Base-by-base conservation (phyloP, 1,140 invertebrate genomes). In the Eciton burchellii region DNA sequence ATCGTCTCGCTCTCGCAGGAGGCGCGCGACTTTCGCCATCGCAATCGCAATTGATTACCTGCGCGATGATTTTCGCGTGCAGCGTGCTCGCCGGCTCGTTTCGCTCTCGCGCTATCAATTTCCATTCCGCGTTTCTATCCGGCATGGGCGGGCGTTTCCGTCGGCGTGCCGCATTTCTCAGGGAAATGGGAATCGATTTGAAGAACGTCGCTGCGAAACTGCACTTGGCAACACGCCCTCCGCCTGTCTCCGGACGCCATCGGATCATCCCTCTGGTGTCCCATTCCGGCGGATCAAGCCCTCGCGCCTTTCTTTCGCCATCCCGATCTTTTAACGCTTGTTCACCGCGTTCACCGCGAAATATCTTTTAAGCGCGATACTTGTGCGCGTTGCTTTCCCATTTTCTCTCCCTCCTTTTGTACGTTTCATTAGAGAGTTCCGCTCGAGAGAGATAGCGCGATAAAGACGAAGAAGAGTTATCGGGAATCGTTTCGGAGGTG, bases 141-240 rank as follows among this genome's bases (percentile, higher is more conserved):
- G 59, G 66, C 54, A 29, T 35, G 54, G 72, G 81, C 59, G 60
- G 74, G 54, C 70, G 47, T 66, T 84, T 77, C 73, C 82, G 60
- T 65, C 56, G 66, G 85, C 76, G 76, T 84, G 85, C 65, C 57
- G 87, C 84, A 88, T 89, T 89, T 89, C 87, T 86, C 86, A 87
- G 86, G 74, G 86, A 91, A 92, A 91, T 89, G 89, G 91, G 86
- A 90, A 89, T 92, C 91, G 89, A 92, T 92, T 91, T 89, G 88
- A 88, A 91, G 89, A 92, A 86, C 89, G 86, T 82, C 66, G 65
- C 72, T 88, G 87, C 84, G 89, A 87, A 91, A 91, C 87, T 88
- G 84, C 84, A 90, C 85, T 91, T 91, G 91, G 91, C 91, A 92
- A 89, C 87, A 87, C 90, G 91, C 90, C 91, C 90, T 91, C 86